These are phyloP conservation scores for Embiotoca jacksoni DNA, from an alignment of 2,113 vertebrate species.

Conservation along the genomic window DNA sequence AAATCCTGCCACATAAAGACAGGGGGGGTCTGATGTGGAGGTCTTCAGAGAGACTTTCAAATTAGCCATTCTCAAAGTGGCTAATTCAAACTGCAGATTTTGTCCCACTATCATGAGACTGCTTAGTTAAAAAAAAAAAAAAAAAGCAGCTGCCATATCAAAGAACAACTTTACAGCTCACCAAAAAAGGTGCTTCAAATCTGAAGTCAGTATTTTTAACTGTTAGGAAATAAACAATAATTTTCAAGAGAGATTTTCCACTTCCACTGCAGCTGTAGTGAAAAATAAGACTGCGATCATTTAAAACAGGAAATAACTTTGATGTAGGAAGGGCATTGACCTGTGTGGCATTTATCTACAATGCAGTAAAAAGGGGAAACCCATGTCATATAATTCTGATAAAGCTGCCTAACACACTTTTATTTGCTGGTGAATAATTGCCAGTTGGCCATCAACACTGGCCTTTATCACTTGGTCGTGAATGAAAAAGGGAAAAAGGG, in stretches of 20 bases:
- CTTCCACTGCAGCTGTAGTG: neutral
- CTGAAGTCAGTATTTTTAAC: neutral
- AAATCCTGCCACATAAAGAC: neutral
- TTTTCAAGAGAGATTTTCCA: neutral
- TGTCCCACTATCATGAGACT: too few relatives aligned
- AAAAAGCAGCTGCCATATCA: too few relatives aligned
- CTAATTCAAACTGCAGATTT: too few relatives aligned
- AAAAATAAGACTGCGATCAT: neutral
- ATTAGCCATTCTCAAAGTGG: too few relatives aligned
- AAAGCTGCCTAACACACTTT: constrained; percentile 5
- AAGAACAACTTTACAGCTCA: too few relatives aligned
- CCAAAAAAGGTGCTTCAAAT: neutral
- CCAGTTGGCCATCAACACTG: constrained; percentile 6
- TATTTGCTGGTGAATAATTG: constrained; percentile 41
- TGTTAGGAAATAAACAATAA: neutral
- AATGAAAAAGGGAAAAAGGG: constrained; percentile 26
- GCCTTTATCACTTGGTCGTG: constrained; percentile 8
- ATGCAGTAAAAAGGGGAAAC: too few relatives aligned
- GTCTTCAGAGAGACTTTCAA: neutral
- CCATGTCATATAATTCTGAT: neutral
- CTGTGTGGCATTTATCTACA: neutral
- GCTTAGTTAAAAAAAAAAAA: too few relatives aligned
- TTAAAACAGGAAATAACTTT: too few relatives aligned
- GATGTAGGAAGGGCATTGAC: neutral
- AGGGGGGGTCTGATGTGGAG: neutral